These are phyloP conservation scores for Diachasma alloeum DNA, from an alignment of 1,140 invertebrate species.

Conservation along the genomic window DNA sequence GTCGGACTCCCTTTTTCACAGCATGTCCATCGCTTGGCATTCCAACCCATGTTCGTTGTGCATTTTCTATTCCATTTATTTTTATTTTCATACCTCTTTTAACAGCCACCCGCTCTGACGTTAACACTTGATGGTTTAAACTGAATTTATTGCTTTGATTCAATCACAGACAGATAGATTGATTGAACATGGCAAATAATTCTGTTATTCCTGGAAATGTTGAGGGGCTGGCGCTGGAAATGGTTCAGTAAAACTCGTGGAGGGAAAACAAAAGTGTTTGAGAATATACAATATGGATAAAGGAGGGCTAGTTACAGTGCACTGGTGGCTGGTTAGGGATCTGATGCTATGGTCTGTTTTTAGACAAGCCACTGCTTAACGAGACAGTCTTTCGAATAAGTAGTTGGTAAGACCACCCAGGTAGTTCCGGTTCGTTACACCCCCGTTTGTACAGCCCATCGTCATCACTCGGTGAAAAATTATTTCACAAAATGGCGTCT, in stretches of 20 bases:
- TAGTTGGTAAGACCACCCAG: conserved; percentile 10
- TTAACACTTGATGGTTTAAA: background rate
- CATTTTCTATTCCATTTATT: background rate
- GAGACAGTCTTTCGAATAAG: conserved; percentile 14
- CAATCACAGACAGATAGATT: background rate
- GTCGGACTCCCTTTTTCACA: background rate
- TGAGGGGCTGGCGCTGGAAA: background rate
- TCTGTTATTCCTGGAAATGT: background rate
- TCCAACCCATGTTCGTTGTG: background rate
- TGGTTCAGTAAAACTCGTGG: background rate
- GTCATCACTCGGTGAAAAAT: background rate
- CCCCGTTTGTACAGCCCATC: background rate
- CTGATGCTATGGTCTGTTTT: conserved; percentile 7
- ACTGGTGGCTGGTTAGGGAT: background rate
- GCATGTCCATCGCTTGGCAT: background rate
- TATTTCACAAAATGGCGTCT: background rate
- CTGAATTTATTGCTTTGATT: background rate
- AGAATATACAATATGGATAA: background rate
- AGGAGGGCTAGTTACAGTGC: background rate
- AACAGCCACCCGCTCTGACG: background rate
- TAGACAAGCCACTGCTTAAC: conserved; percentile 13
- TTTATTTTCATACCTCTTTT: background rate
- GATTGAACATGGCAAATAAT: background rate
- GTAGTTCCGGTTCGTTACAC: conserved; percentile 12
- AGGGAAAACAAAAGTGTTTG: background rate